A percentile compares a stretch with the other conserved stretches of the same genome.
Evolutionary conservation across 2,888 invertebrate species (phyloP).

Genomic region (Prosapia bicincta): DNA sequence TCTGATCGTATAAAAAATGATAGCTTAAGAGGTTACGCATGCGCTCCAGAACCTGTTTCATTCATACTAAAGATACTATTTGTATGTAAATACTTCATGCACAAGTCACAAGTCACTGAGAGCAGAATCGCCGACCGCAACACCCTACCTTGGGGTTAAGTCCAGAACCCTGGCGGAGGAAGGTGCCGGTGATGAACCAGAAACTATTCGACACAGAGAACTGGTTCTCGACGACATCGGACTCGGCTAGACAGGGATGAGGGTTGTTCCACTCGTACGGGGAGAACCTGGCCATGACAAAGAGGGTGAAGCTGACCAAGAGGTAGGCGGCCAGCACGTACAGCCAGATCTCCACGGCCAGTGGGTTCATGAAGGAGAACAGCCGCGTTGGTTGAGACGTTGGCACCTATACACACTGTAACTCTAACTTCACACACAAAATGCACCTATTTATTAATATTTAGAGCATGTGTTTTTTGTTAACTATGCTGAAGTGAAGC

Average conservation of each 20-base stretch:
- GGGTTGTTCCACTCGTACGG: constrained; percentile 94
- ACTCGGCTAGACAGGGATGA: constrained; percentile 74
- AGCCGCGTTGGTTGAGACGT: constrained; percentile 82
- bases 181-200: constrained; percentile 95
- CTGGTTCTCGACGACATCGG: constrained; percentile 88
- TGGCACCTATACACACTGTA: constrained; percentile 62
- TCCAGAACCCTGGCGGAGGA: constrained; percentile 91
- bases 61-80: no score
- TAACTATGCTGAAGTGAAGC: no score
- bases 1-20: no score
- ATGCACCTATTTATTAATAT: background rate
- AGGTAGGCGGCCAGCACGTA: constrained; percentile 92
- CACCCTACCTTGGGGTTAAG: constrained; percentile 82
- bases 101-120: no score
- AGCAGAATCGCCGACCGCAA: no score
- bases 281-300: constrained; percentile 94
- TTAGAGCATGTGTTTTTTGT: no score
- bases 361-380: constrained; percentile 95
- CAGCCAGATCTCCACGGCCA: constrained; percentile 96
- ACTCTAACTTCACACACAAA: background rate
- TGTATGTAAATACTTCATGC: no score
- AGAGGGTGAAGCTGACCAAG: constrained; percentile 88
- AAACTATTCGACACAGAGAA: constrained; percentile 96
- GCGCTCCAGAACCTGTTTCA: no score
- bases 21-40: no score